Percentiles rank a stretch among this genome's conserved stretches.
phyloP scores from a whole-genome alignment of 2,113 vertebrate species.

The Eulemur macaco region DNA sequence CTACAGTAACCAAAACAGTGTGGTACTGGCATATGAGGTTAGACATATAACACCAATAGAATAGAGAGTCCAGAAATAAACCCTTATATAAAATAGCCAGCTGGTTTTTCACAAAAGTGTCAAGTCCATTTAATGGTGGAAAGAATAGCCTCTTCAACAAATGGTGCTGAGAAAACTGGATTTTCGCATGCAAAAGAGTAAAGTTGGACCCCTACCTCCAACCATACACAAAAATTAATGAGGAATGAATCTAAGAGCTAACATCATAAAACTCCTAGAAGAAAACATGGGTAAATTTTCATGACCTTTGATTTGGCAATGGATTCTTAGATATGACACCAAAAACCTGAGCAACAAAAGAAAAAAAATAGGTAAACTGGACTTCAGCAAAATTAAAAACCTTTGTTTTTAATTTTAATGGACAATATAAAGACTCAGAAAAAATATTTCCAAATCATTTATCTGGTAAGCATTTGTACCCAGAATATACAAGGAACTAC shows the following conservation, averaged over 20 bases:
- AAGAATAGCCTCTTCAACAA: not conserved
- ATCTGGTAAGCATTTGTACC: not conserved
- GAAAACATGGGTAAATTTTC: not conserved
- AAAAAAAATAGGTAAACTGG: not conserved
- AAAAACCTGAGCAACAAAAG: not conserved
- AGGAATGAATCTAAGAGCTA: not conserved
- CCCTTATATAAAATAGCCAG: not conserved
- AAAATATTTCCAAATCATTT: not conserved
- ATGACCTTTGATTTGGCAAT: not conserved
- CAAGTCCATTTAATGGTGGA: not conserved
- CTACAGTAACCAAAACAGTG: not conserved
- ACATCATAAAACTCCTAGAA: not conserved
- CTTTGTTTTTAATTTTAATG: not conserved
- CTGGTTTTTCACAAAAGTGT: not conserved
- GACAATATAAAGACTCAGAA: not conserved
- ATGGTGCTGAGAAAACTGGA: not conserved
- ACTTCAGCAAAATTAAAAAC: not conserved
- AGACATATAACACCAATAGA: not conserved
- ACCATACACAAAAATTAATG: not conserved
- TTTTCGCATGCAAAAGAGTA: not conserved
- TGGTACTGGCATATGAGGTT: not conserved
- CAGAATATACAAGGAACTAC: not conserved
- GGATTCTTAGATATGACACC: not conserved
- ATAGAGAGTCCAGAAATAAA: not conserved
- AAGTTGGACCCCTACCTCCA: not conserved